These are phyloP conservation scores for Rafetus swinhoei DNA, from an alignment of 2,113 vertebrate species.

Conservation along the genomic window DNA sequence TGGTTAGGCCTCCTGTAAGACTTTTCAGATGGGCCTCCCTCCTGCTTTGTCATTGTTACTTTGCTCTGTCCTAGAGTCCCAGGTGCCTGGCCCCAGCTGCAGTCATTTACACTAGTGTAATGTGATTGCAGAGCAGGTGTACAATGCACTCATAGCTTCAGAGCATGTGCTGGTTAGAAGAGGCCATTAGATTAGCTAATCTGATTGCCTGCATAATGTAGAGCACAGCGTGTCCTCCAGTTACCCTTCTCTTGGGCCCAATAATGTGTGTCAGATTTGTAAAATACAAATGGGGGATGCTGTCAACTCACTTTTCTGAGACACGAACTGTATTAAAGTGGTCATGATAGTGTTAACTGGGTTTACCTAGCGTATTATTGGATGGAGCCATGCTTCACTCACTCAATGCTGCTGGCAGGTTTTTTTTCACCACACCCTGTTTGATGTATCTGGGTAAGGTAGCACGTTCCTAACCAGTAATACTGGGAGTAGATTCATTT, in stretches of 20 bases:
- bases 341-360: neutral
- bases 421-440: no score
- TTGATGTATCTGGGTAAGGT: no score
- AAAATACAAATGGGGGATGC: neutral
- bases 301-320: neutral
- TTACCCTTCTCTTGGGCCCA: neutral
- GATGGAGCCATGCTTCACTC: neutral
- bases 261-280: neutral
- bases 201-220: neutral
- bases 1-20: accelerated
- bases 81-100: accelerated
- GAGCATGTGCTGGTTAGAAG: neutral
- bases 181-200: accelerated
- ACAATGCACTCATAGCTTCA: neutral
- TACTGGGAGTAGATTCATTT: no score
- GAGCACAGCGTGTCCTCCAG: neutral
- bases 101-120: neutral
- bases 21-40: neutral
- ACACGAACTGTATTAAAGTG: neutral
- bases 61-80: neutral
- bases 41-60: neutral
- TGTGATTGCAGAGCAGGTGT: neutral
- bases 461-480: no score
- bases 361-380: neutral
- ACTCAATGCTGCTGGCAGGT: no score